These are phyloP conservation scores for Eristalis intricaria DNA, from an alignment of 2,888 invertebrate genomes.

Conservation along the genomic window DNA sequence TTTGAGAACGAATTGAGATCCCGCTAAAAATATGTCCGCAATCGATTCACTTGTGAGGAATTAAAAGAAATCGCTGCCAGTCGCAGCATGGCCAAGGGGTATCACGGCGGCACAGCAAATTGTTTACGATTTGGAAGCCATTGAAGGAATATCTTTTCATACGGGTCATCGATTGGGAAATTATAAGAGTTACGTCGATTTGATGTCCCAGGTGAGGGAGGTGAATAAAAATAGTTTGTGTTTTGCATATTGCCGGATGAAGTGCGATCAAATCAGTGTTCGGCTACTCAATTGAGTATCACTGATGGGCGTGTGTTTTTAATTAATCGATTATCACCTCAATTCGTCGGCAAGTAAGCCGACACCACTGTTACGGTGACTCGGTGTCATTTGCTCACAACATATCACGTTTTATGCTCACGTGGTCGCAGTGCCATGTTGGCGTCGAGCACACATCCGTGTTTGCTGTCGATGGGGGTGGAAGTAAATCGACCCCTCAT, in stretches of 20 bases:
- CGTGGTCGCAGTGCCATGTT: constrained; percentile 25
- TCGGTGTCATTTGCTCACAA: constrained; percentile 32
- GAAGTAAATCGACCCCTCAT: not conserved
- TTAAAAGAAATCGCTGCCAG: not conserved
- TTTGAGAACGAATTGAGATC: not conserved
- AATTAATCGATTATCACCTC: constrained; percentile 68
- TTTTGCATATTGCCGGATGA: not conserved
- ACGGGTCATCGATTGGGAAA: constrained; percentile 20
- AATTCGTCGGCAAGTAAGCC: constrained; percentile 17
- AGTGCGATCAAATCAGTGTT: constrained; percentile 19
- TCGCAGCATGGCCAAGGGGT: not conserved
- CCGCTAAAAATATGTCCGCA: not conserved
- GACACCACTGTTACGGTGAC: constrained; percentile 4
- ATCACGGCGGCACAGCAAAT: not conserved
- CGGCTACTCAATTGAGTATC: constrained; percentile 49
- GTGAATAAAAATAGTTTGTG: constrained; percentile 26
- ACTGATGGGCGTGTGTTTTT: constrained; percentile 58
- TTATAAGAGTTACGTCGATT: constrained; percentile 35
- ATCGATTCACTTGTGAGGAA: not conserved
- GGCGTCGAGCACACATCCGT: not conserved
- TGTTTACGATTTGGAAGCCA: constrained; percentile 42
- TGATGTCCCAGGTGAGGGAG: not conserved
- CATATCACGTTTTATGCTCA: constrained; percentile 50
- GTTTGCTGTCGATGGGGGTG: not conserved
- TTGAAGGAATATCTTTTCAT: constrained; percentile 20